These are phyloP conservation scores for Pterobdella sp. DNA, from an alignment of 2,888 invertebrate genomes.

Conservation along the genomic window DNA sequence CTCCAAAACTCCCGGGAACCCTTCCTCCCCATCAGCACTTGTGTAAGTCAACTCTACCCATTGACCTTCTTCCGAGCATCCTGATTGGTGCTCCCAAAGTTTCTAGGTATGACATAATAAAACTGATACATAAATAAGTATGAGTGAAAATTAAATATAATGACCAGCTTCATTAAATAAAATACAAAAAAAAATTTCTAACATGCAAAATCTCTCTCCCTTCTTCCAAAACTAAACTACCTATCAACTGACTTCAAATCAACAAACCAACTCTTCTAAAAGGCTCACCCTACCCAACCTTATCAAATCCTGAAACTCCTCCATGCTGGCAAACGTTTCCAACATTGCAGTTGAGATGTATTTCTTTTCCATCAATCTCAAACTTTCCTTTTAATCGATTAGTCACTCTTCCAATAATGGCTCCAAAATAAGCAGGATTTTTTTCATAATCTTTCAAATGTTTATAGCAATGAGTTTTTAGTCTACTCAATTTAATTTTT, in stretches of 20 bases:
- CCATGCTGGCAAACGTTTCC: slow-evolving; percentile 71
- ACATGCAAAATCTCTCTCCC: too few relatives aligned
- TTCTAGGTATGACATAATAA: not conserved
- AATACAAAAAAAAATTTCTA: too few relatives aligned
- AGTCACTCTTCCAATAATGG: slow-evolving; percentile 68
- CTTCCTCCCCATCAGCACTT: slow-evolving; percentile 71
- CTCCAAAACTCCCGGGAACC: slow-evolving; percentile 75
- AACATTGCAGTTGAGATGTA: slow-evolving; percentile 65
- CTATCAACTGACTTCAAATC: too few relatives aligned
- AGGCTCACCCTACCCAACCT: slow-evolving; percentile 53
- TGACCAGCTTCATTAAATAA: too few relatives aligned
- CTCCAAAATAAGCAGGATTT: slow-evolving; percentile 37
- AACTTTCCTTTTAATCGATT: slow-evolving; percentile 68
- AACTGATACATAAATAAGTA: too few relatives aligned
- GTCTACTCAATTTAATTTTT: not conserved
- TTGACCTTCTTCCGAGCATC: slow-evolving; percentile 64
- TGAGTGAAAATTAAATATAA: too few relatives aligned
- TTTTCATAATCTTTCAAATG: slow-evolving; percentile 35
- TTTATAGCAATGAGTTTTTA: not conserved
- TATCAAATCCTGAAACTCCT: slow-evolving; percentile 73
- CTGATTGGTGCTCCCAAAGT: slow-evolving; percentile 9
- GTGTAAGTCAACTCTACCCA: slow-evolving; percentile 63
- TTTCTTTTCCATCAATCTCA: slow-evolving; percentile 61
- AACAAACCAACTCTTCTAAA: too few relatives aligned
- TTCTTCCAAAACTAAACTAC: too few relatives aligned